A percentile compares a stretch with the other conserved stretches of the same genome.
Conservation (phyloP, 2,797 vertebrate species). For the Otolemur crassicaudatus region DNA sequence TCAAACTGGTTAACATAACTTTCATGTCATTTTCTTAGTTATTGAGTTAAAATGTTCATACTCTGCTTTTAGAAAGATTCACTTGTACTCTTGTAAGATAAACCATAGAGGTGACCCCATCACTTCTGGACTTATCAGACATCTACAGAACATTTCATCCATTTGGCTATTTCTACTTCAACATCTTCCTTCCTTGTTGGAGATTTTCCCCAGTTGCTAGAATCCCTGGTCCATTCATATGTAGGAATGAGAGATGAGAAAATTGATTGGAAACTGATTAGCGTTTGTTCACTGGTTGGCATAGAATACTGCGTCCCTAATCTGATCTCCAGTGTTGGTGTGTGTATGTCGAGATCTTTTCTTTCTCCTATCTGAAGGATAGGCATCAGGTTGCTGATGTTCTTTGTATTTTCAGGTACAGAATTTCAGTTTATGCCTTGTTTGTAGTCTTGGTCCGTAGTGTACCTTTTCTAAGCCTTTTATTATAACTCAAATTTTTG, state of each 20-base stretch:
- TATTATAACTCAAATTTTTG: not conserved
- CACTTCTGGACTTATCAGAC: too few species aligned
- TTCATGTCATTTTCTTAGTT: too few species aligned
- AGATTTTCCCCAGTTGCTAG: not conserved
- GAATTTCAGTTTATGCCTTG: not conserved
- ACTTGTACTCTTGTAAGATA: too few species aligned
- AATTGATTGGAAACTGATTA: not conserved
- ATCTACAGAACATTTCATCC: too few species aligned
- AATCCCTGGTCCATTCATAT: not conserved
- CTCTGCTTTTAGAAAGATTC: too few species aligned
- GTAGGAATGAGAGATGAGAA: not conserved
- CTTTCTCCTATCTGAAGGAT: not conserved
- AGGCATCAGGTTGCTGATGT: not conserved
- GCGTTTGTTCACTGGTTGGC: not conserved
- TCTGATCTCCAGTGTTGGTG: not conserved
- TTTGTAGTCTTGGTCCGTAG: not conserved
- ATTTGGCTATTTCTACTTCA: not conserved
- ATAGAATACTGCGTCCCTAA: not conserved
- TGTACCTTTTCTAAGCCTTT: not conserved
- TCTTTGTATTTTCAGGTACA: not conserved
- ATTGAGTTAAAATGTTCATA: too few species aligned
- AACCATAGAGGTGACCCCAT: too few species aligned
- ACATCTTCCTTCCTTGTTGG: not conserved
- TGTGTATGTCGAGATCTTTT: not conserved
- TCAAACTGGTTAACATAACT: too few species aligned